Base-by-base conservation (phyloP, 1,140 invertebrate species). In the Magallana angulata region DNA sequence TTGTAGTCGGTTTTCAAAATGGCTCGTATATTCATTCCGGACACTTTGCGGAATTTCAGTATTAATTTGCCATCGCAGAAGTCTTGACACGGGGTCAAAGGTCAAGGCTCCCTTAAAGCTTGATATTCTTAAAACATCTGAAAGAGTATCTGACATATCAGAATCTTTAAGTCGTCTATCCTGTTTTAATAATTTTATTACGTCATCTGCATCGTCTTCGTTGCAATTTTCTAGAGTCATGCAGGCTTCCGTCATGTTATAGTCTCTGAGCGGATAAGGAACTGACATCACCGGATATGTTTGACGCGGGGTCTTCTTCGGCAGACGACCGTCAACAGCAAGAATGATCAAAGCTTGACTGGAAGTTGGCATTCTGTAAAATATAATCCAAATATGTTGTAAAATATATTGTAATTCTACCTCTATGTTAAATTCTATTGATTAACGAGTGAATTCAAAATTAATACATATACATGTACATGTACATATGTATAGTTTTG, bases 281-380 rank as follows among this genome's bases (percentile, higher is more conserved):
- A 89, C 85, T 12, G 88, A 89, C 24, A 83, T 85, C 12, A 89
- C 58, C 0, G 88, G 85, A 60, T 85, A 87, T 0, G 83, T 89
- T 16, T 83, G 59, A 12, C 58, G 30, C 6, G 85, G 80, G 36
- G 82, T 59, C 11, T 89, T 57, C 58, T 80, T 60, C 12, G 88
- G 85, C 48, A 87, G 88, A 30, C 85, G 85, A 24, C 88, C 88
- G 14, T 89, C 88, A 16, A 84, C 82, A 16, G 88, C 84, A 64
- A 89, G 60, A 36, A 89, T n/a, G 24, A 89, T 89, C 60, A 89
- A 83, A 0, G 88, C 88, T 85, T 89, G 88, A 36, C 88, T 89
- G 9, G 88, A 89, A 16, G 88, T 89, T 18, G 88, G 88, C 88
- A 89, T 89, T 30, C 60, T 59, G 60, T 58, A 85, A 58, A 71